Conservation (phyloP, 2,113 vertebrate species). For the Narcine bancroftii region DNA sequence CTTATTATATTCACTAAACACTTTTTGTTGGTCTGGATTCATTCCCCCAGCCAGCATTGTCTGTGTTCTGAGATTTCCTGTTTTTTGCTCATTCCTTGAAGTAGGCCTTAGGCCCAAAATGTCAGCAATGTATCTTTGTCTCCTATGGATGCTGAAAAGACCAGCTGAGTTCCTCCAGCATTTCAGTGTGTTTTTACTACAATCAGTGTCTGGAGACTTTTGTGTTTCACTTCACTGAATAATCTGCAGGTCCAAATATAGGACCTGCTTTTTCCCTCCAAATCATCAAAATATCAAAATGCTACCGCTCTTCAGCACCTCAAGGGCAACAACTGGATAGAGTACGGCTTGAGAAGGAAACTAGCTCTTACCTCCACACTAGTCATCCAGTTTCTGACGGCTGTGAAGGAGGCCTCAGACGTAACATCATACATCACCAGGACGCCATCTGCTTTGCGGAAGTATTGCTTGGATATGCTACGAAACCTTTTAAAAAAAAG, state of each 20-base stretch:
- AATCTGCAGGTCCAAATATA: background rate
- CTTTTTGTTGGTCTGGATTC: too few species aligned
- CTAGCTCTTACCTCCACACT: conserved; percentile 58
- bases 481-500: conserved; percentile 55
- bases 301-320: background rate
- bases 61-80: too few species aligned
- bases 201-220: too few species aligned
- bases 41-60: too few species aligned
- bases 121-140: too few species aligned
- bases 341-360: background rate
- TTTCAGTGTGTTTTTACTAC: too few species aligned
- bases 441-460: conserved; percentile 63
- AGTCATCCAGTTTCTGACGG: conserved; percentile 63
- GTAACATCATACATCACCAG: conserved; percentile 70
- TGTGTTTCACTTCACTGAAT: background rate
- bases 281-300: background rate
- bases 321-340: background rate
- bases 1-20: too few species aligned
- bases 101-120: too few species aligned
- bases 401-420: conserved; percentile 50
- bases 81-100: too few species aligned
- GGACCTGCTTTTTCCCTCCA: too few species aligned
- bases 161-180: too few species aligned
- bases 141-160: too few species aligned
- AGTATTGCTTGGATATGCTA: conserved; percentile 72